Evolutionary conservation across 2,113 vertebrate species (phyloP).

Genomic region (Egretta garzetta): DNA sequence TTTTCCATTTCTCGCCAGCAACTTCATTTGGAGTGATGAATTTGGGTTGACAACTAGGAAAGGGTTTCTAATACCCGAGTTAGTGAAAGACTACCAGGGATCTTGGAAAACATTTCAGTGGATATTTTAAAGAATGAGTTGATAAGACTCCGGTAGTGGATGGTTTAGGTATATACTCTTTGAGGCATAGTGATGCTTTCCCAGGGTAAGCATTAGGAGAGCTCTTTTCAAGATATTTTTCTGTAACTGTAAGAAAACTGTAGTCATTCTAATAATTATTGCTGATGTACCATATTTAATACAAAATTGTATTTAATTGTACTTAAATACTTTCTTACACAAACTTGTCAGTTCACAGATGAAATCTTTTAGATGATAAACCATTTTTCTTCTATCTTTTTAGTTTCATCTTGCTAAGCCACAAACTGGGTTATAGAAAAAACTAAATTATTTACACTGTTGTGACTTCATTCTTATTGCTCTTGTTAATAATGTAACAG

Average conservation of each 20-base stretch:
- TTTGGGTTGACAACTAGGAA: neutral
- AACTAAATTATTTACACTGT: conserved; percentile 19
- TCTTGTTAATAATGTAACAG: conserved; percentile 40
- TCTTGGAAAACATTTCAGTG: neutral
- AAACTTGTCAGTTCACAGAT: neutral
- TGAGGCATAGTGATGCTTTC: neutral
- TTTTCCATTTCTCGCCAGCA: neutral
- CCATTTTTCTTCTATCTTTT: neutral
- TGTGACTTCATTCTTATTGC: conserved; percentile 1
- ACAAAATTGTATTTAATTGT: neutral
- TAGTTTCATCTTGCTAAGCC: neutral
- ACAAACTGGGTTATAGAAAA: conserved; percentile 32
- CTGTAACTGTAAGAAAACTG: neutral
- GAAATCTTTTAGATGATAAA: neutral
- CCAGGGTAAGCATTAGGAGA: neutral
- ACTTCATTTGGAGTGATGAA: neutral
- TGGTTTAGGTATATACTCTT: neutral
- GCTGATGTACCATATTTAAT: neutral
- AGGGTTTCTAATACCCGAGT: neutral
- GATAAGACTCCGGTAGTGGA: neutral
- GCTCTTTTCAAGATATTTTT: neutral
- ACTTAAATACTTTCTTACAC: neutral
- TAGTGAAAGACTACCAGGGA: neutral
- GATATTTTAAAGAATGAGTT: neutral
- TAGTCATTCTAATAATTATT: neutral